These are phyloP conservation scores for Theristus sp. DNA, from an alignment of 2,888 invertebrate genomes.

Conservation along the genomic window DNA sequence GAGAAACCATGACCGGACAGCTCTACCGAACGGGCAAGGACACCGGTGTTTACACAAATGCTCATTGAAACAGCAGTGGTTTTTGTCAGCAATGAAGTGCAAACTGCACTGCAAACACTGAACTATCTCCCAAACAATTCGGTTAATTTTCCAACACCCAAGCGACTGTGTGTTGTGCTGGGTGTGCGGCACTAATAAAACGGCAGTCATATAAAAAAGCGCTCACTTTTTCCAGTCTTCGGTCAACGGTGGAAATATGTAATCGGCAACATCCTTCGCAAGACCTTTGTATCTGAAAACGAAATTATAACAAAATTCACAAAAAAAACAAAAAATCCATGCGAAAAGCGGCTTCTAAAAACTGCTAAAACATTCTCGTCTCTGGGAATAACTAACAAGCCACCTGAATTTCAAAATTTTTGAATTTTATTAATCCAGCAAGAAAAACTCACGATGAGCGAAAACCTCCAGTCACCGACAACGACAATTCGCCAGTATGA, in stretches of 20 bases:
- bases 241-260: constrained; percentile 57
- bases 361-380: background rate
- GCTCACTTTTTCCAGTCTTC: constrained; percentile 1
- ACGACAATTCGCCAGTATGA: constrained; percentile 81
- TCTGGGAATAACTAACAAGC: too few species aligned
- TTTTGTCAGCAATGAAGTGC: too few species aligned
- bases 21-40: too few species aligned
- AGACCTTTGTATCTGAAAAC: constrained; percentile 71
- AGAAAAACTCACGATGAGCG: constrained; percentile 72
- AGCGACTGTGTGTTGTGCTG: too few species aligned
- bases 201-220: background rate
- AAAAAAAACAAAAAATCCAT: background rate
- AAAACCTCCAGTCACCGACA: constrained; percentile 86
- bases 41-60: too few species aligned
- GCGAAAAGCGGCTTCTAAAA: background rate
- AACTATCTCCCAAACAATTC: too few species aligned
- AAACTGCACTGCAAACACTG: too few species aligned
- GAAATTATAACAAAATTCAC: constrained; percentile 1
- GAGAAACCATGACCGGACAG: too few species aligned
- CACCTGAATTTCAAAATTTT: too few species aligned
- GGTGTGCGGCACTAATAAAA: too few species aligned
- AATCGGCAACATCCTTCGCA: constrained; percentile 70
- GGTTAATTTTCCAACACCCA: too few species aligned
- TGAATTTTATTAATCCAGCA: constrained; percentile 1
- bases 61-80: too few species aligned